Evolutionary conservation across 2,888 invertebrate genomes (phyloP).

Genomic region (Cheilosia impressa): DNA sequence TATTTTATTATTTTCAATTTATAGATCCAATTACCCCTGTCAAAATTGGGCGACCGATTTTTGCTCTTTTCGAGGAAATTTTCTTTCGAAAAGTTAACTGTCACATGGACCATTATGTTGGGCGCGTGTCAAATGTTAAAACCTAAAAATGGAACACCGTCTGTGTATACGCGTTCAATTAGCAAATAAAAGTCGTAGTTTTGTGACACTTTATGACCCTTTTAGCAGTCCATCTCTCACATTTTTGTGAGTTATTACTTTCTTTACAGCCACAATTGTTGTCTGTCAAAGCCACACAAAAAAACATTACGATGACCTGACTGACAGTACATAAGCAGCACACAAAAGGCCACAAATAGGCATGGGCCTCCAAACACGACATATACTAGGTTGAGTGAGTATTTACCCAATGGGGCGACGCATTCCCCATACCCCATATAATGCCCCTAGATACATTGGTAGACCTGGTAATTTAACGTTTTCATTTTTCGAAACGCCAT

Average conservation of each 20-base stretch:
- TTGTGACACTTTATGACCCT: conserved; percentile 43
- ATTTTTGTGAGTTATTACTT: conserved; percentile 40
- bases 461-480: conserved; percentile 68
- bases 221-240: conserved; percentile 44
- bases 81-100: background rate
- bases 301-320: conserved; percentile 54
- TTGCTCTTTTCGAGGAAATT: conserved; percentile 21
- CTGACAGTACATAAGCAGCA: conserved; percentile 44
- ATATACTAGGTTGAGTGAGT: conserved; percentile 61
- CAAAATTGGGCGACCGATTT: background rate
- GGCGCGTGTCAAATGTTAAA: conserved; percentile 54
- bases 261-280: conserved; percentile 48
- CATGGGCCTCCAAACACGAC: conserved; percentile 1
- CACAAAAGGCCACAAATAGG: conserved; percentile 30
- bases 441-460: background rate
- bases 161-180: conserved; percentile 32
- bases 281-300: conserved; percentile 28
- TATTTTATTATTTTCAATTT: conserved; percentile 46
- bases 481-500: conserved; percentile 66
- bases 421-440: conserved; percentile 13
- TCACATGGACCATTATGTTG: background rate
- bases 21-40: conserved; percentile 52
- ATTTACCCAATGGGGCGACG: conserved; percentile 70
- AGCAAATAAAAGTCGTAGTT: conserved; percentile 35
- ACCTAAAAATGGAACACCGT: conserved; percentile 30